These are phyloP conservation scores for Chiloscyllium plagiosum DNA, from an alignment of 2,113 vertebrate genomes.

Conservation along the genomic window DNA sequence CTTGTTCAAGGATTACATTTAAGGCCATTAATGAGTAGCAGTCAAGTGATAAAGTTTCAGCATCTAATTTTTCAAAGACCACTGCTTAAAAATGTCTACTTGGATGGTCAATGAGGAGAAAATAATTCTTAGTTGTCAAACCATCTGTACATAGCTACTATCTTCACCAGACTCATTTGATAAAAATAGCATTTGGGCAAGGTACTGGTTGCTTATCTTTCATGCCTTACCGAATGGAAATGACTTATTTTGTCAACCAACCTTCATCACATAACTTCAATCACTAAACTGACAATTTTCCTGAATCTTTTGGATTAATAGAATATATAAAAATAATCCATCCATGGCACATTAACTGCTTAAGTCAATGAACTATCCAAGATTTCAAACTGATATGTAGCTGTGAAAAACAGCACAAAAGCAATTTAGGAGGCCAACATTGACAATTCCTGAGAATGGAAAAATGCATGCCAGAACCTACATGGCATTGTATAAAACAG, in stretches of 20 bases:
- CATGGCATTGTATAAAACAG: background rate
- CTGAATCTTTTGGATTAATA: background rate
- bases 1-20: background rate
- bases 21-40: background rate
- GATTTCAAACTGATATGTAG: background rate
- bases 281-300: background rate
- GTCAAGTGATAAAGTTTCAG: background rate
- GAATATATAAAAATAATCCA: background rate
- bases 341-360: background rate
- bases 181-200: background rate
- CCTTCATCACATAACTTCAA: background rate
- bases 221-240: background rate
- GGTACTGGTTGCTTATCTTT: background rate
- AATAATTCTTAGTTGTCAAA: background rate
- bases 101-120: background rate
- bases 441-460: background rate
- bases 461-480: background rate
- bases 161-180: background rate
- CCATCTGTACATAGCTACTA: background rate
- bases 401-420: background rate
- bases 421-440: background rate
- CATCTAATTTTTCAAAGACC: background rate
- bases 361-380: background rate
- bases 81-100: background rate
- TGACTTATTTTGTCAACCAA: background rate